Evolutionary conservation across 2,888 invertebrate genomes (phyloP).

Genomic region (Alloplasta piceator): DNA sequence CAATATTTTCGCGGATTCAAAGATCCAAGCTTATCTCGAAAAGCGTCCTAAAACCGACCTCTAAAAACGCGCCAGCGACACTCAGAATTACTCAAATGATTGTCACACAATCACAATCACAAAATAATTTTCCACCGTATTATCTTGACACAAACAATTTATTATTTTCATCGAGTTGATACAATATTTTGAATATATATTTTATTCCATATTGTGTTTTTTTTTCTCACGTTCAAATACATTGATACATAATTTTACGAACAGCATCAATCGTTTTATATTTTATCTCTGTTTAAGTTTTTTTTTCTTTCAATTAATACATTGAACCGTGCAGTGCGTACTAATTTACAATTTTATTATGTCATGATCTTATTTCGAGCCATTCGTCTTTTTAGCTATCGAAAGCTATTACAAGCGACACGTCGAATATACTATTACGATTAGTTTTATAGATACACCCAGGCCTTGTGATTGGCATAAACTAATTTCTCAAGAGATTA

Average conservation of each 20-base stretch:
- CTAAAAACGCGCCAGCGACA: constrained; percentile 51
- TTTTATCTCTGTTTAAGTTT: background rate
- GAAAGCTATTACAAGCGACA: background rate
- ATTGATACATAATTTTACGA: constrained; percentile 4
- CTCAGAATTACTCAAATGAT: background rate
- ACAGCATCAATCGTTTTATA: background rate
- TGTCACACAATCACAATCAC: too few relatives aligned
- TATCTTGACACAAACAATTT: constrained; percentile 20
- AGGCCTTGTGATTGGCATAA: constrained; percentile 18
- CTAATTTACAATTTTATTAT: too few relatives aligned
- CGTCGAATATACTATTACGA: background rate
- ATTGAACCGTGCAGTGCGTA: background rate
- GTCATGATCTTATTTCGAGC: too few relatives aligned
- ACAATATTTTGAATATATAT: background rate
- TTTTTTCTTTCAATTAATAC: background rate
- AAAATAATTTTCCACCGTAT: constrained; percentile 24
- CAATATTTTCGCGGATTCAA: constrained; percentile 80
- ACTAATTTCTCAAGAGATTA: background rate
- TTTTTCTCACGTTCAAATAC: constrained; percentile 41
- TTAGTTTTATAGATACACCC: background rate
- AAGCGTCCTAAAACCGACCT: constrained; percentile 74
- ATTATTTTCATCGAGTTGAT: constrained; percentile 7
- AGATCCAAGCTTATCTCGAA: constrained; percentile 82
- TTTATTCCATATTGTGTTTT: background rate
- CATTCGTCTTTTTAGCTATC: too few relatives aligned